phyloP scores from a whole-genome alignment of 1,140 invertebrate genomes.

The Campodea augens region DNA sequence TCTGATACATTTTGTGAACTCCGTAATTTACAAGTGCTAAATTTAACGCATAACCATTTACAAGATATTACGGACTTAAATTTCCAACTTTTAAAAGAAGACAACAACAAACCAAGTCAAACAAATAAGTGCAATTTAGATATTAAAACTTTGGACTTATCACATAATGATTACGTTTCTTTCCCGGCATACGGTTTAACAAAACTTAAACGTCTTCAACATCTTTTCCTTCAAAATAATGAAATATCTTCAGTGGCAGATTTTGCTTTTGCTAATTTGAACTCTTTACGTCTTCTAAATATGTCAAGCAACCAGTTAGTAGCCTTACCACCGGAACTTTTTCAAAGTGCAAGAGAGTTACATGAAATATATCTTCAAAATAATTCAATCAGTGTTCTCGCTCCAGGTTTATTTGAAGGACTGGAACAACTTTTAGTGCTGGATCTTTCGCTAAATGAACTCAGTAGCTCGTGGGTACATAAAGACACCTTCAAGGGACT shows the following conservation, averaged over 20 bases:
- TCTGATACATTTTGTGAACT: constrained; percentile 51
- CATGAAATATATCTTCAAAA: constrained; percentile 54
- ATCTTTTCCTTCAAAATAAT: constrained; percentile 49
- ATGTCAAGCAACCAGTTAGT: constrained; percentile 54
- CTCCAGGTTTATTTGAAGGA: constrained; percentile 50
- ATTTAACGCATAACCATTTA: constrained; percentile 55
- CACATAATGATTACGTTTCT: constrained; percentile 46
- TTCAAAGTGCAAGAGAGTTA: constrained; percentile 42
- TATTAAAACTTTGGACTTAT: constrained; percentile 49
- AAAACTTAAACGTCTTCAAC: constrained; percentile 39
- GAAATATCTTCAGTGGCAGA: constrained; percentile 47
- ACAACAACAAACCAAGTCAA: constrained; percentile 30
- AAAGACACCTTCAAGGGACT: constrained; percentile 53
- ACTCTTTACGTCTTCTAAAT: constrained; percentile 44
- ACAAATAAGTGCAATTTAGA: constrained; percentile 34
- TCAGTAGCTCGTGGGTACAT: constrained; percentile 60
- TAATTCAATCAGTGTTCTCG: constrained; percentile 53
- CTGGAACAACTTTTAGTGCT: constrained; percentile 53
- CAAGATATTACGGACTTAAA: constrained; percentile 50
- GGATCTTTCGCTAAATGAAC: constrained; percentile 52
- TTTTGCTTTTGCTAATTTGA: constrained; percentile 44
- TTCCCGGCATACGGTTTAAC: constrained; percentile 46
- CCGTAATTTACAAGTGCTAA: constrained; percentile 42
- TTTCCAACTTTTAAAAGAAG: constrained; percentile 27
- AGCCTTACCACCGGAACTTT: constrained; percentile 49